phyloP scores from a whole-genome alignment of 2,113 vertebrate genomes.

The Sardina pilchardus region DNA sequence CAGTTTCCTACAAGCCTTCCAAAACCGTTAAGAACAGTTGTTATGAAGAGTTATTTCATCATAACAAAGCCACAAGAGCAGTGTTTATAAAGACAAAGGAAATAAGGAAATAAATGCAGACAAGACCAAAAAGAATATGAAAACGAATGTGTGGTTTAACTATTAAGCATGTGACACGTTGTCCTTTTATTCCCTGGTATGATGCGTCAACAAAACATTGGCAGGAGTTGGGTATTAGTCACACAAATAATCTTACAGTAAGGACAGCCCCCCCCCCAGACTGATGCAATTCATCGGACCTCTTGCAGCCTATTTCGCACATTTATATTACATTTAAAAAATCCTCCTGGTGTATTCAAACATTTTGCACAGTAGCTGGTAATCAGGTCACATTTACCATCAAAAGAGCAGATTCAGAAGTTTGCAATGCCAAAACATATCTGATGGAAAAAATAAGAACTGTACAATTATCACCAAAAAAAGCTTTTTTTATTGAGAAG shows the following conservation, averaged over 20 bases:
- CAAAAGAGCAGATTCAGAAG: not conserved
- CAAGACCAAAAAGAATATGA: too few relatives aligned
- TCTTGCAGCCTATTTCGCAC: not conserved
- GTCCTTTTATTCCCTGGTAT: not conserved
- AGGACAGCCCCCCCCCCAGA: not conserved
- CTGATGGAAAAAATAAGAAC: not conserved
- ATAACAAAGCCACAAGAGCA: too few relatives aligned
- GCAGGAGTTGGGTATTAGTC: not conserved
- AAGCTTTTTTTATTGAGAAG: conserved; percentile 34
- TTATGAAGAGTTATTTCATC: too few relatives aligned
- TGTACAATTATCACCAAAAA: not conserved
- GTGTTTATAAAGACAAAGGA: too few relatives aligned
- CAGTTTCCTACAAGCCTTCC: too few relatives aligned
- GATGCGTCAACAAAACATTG: not conserved
- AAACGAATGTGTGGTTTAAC: too few relatives aligned
- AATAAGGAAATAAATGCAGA: too few relatives aligned
- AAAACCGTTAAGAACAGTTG: too few relatives aligned
- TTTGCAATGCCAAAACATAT: not conserved
- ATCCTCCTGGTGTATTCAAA: not conserved
- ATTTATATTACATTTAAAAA: not conserved
- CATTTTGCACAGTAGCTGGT: not conserved
- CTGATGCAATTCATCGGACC: not conserved
- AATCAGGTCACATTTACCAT: not conserved
- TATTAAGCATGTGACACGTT: not conserved
- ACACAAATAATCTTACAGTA: not conserved